Base-by-base conservation (phyloP, 2,888 invertebrate species). In the Plemyria rubiginata region DNA sequence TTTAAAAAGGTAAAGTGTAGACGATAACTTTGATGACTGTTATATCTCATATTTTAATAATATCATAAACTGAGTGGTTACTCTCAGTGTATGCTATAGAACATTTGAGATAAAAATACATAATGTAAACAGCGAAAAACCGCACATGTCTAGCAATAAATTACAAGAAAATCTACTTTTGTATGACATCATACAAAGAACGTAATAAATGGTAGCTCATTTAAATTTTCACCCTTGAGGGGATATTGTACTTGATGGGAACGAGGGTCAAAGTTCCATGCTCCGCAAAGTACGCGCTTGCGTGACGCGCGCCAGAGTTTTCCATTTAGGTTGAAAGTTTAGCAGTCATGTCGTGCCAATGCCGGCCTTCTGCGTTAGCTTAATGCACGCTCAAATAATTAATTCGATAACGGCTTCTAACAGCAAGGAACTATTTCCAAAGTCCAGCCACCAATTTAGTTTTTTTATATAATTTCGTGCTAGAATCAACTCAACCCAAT, bases 361-460 rank as follows among this genome's bases (percentile, higher is more conserved):
- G 59, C 53, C 43, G 52, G 56, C 63, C 60, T 69, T 67, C 59
- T 48, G 59, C 51, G 56, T 40, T 16, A 54, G 46, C 54, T 67
- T 60, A 65, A 48, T 65, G 61, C 71, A 69, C 66, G 63, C 64
- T 68, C 62, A 65, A 70, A 62, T 68, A 60, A 64, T 68, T 68
- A 60, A 67, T 70, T 64, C 66, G 58, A 70, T 60, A 68, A 69
- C 60, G 61, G 43, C 55, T 60, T 58, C 53, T 54, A 62, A 55
- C 48, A 16, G 48, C 40, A 54, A 56, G n/a, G 61, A 63, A 63
- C 50, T 57, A 60, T 57, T 50, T 54, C 50, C 53, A 46, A 52
- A 60, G 43, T 49, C 54, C 29, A 36, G 9, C 28, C 52, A 59
- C 48, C 32, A 43, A n/a, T n/a, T 50, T 22, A 2, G 22, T 22